Conservation (phyloP, 1,140 invertebrate genomes). For the Hydropsyche tenuis region DNA sequence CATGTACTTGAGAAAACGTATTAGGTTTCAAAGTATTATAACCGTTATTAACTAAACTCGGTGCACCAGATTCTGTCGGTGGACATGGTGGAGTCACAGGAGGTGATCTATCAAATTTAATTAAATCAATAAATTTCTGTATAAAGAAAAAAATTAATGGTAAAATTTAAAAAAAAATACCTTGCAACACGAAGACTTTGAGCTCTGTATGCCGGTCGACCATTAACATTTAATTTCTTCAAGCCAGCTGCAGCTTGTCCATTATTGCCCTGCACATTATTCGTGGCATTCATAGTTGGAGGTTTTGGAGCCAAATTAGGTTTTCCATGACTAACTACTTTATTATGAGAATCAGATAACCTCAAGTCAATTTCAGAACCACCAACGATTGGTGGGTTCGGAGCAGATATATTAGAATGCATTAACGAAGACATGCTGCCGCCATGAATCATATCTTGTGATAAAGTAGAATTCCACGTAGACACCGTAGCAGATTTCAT, state of each 20-base stretch:
- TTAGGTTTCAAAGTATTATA: slow-evolving; percentile 52
- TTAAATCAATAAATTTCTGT: not conserved
- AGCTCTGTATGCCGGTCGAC: slow-evolving; percentile 60
- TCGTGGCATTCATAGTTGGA: slow-evolving; percentile 52
- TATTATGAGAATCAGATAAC: slow-evolving; percentile 53
- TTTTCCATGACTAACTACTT: slow-evolving; percentile 60
- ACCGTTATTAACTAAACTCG: slow-evolving; percentile 52
- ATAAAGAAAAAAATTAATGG: no score
- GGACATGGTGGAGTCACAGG: slow-evolving; percentile 58
- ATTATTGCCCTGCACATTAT: slow-evolving; percentile 49
- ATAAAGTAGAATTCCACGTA: slow-evolving; percentile 12
- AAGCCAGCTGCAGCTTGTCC: slow-evolving; percentile 59
- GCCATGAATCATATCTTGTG: slow-evolving; percentile 47
- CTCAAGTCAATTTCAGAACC: slow-evolving; percentile 54
- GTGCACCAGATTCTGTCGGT: slow-evolving; percentile 41
- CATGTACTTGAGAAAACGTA: slow-evolving; percentile 54
- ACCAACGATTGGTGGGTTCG: slow-evolving; percentile 20
- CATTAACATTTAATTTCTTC: slow-evolving; percentile 61
- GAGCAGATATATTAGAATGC: slow-evolving; percentile 18
- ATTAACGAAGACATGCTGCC: slow-evolving; percentile 57
- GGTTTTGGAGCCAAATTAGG: slow-evolving; percentile 66
- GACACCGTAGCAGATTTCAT: slow-evolving; percentile 11
- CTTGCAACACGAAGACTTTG: slow-evolving; percentile 64
- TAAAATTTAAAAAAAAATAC: no score
- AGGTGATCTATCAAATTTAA: slow-evolving; percentile 53